These are phyloP conservation scores for Molossus alvarezi DNA, from an alignment of 2,797 vertebrate species.

Conservation along the genomic window DNA sequence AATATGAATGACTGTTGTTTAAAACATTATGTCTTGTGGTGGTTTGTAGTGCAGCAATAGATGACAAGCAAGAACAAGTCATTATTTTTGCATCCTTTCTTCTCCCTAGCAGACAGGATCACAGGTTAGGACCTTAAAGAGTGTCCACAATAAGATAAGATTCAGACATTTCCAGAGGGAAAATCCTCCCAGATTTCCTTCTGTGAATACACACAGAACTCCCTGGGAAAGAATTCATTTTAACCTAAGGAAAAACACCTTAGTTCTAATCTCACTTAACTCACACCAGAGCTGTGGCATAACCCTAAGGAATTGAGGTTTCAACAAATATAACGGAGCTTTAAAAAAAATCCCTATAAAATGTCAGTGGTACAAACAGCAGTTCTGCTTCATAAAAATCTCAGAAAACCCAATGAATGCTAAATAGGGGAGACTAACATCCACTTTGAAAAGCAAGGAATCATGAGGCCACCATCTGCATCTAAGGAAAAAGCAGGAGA, in stretches of 20 bases:
- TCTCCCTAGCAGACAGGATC: background rate
- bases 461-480: background rate
- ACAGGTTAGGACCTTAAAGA: background rate
- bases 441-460: constrained; percentile 17
- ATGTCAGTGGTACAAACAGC: background rate
- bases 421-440: background rate
- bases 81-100: background rate
- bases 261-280: constrained; percentile 18
- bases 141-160: background rate
- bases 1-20: background rate
- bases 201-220: constrained; percentile 27
- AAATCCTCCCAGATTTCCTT: background rate
- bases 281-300: background rate
- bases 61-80: background rate
- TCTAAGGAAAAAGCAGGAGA: background rate
- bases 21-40: background rate
- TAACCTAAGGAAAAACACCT: constrained; percentile 34
- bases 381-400: background rate
- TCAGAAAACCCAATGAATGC: constrained; percentile 5
- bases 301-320: background rate
- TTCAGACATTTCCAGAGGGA: constrained; percentile 19
- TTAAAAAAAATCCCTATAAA: background rate
- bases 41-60: background rate
- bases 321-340: background rate
- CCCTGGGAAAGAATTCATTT: constrained; percentile 35